A percentile compares a stretch with the other conserved stretches of the same genome.
Conservation (phyloP, 2,113 vertebrate species). For the Pituophis catenifer region DNA sequence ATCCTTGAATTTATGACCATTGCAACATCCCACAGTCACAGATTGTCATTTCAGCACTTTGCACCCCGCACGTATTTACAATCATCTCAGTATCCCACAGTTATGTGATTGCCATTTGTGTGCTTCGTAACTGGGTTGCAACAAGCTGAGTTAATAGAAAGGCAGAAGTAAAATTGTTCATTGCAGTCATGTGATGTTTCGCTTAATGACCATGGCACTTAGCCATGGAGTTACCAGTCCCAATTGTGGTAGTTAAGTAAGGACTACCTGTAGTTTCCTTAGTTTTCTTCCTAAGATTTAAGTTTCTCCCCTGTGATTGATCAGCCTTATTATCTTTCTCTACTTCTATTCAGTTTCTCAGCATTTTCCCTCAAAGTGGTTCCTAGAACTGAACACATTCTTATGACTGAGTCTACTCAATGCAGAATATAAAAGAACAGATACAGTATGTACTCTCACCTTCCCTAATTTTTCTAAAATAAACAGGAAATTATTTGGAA, state of each 20-base stretch:
- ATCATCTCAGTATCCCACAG: no score
- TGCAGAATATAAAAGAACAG: neutral
- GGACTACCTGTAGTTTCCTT: neutral
- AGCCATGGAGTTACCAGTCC: neutral
- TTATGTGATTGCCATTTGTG: no score
- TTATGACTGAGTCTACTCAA: neutral
- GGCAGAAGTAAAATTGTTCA: neutral
- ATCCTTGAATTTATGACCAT: neutral
- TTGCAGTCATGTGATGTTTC: neutral
- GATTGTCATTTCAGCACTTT: no score
- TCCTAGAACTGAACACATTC: neutral
- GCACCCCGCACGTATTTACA: no score
- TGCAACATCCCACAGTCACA: no score
- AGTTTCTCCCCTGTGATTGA: neutral
- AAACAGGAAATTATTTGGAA: neutral
- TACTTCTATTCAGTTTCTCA: neutral
- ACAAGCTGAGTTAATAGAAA: neutral
- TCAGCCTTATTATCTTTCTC: neutral
- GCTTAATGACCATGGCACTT: neutral
- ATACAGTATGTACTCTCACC: neutral
- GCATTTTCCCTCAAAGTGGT: neutral
- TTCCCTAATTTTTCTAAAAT: neutral
- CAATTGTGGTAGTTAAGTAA: neutral
- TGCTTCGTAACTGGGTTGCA: neutral
- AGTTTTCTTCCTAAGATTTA: neutral